These are phyloP conservation scores for Napeogenes sylphis DNA, from an alignment of 2,888 invertebrate species.

Conservation along the genomic window DNA sequence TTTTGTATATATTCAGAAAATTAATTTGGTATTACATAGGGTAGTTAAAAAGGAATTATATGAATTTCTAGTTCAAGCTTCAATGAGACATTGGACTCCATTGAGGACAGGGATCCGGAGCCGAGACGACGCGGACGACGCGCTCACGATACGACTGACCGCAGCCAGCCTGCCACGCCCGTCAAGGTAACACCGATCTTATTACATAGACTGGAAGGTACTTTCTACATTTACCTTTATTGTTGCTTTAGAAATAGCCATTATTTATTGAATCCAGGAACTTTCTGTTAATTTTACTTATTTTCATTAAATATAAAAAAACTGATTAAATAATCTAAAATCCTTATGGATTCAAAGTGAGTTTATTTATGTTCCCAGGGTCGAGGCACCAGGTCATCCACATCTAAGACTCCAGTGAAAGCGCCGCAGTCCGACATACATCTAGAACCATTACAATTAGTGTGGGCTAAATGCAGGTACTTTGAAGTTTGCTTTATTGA, in stretches of 20 bases:
- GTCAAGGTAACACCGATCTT: slow-evolving; percentile 41
- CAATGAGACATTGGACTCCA: slow-evolving; percentile 65
- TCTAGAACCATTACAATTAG: slow-evolving; percentile 91
- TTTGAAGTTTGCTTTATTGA: slow-evolving; percentile 25
- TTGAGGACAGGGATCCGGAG: slow-evolving; percentile 50
- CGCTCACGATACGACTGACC: slow-evolving; percentile 36
- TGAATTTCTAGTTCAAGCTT: slow-evolving; percentile 53
- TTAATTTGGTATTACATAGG: too few species aligned
- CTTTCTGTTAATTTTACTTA: too few species aligned
- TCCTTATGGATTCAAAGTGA: too few species aligned
- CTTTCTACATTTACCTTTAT: not conserved
- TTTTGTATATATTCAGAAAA: too few species aligned
- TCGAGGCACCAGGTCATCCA: slow-evolving; percentile 65
- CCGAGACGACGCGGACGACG: slow-evolving; percentile 45
- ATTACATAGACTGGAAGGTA: not conserved
- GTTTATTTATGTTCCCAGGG: slow-evolving; percentile 41
- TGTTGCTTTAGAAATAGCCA: too few species aligned
- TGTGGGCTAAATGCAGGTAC: slow-evolving; percentile 95
- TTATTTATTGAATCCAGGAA: too few species aligned
- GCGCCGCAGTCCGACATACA: slow-evolving; percentile 45
- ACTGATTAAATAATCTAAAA: too few species aligned
- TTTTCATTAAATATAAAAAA: too few species aligned
- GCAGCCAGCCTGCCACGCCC: slow-evolving; percentile 47
- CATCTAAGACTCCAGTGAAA: slow-evolving; percentile 62
- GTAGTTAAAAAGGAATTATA: too few species aligned